phyloP scores from a whole-genome alignment of 2,888 invertebrate genomes.

The Electrophaes corylata region DNA sequence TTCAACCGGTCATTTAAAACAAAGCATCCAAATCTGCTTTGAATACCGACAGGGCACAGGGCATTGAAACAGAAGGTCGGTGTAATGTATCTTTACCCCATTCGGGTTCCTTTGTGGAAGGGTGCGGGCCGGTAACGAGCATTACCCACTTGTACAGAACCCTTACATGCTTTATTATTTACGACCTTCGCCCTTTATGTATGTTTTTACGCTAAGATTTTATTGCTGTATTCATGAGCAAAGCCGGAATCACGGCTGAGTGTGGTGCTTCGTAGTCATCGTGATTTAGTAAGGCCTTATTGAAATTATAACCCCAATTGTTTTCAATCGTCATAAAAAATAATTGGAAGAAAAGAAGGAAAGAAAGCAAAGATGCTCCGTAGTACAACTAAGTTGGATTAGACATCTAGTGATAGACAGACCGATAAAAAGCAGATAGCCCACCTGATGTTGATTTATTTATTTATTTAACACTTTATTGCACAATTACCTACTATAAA shows the following conservation, averaged over 20 bases:
- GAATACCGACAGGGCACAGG: slow-evolving; percentile 48
- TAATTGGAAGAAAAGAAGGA: neutral
- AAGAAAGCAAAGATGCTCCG: neutral
- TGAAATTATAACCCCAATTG: slow-evolving; percentile 9
- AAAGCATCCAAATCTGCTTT: slow-evolving; percentile 46
- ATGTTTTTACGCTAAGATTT: slow-evolving; percentile 82
- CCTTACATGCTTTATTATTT: slow-evolving; percentile 81
- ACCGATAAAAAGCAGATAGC: too few relatives aligned
- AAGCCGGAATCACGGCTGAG: slow-evolving; percentile 59
- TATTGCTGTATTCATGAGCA: slow-evolving; percentile 80
- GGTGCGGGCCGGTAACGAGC: slow-evolving; percentile 74
- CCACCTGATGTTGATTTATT: too few relatives aligned
- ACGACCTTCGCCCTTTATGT: slow-evolving; percentile 78
- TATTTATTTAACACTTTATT: too few relatives aligned
- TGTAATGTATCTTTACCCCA: slow-evolving; percentile 77
- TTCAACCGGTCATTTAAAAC: slow-evolving; percentile 38
- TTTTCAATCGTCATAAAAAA: slow-evolving; percentile 7
- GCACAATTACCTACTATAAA: too few relatives aligned
- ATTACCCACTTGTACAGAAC: slow-evolving; percentile 67
- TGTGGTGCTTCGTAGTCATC: slow-evolving; percentile 27
- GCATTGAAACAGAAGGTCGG: slow-evolving; percentile 69
- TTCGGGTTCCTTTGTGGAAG: slow-evolving; percentile 74
- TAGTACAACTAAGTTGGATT: neutral
- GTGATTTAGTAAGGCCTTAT: slow-evolving; percentile 24
- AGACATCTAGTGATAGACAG: neutral